Percentiles rank a stretch among this genome's conserved stretches.
Conservation (phyloP, 2,797 vertebrate species). For the Rachycentron canadum region DNA sequence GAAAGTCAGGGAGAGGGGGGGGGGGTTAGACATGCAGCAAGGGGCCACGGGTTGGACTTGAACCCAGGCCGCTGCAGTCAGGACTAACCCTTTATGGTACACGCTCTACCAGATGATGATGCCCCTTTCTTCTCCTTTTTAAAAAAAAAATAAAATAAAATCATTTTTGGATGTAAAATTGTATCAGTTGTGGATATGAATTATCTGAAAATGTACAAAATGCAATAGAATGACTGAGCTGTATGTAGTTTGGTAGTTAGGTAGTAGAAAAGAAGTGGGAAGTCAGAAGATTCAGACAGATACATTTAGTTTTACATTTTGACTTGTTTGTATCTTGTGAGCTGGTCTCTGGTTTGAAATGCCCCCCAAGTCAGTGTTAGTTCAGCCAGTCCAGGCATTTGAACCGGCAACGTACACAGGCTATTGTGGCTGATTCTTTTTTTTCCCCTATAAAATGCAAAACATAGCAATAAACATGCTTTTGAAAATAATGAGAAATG, state of each 20-base stretch:
- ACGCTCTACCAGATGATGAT: too few species aligned
- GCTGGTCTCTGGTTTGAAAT: background rate
- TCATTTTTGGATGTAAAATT: background rate
- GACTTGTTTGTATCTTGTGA: background rate
- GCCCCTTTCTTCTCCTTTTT: too few species aligned
- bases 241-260: background rate
- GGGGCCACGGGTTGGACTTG: too few species aligned
- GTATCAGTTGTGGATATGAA: background rate
- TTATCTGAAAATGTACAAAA: background rate
- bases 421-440: background rate
- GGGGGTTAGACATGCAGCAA: too few species aligned
- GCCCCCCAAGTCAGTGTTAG: background rate
- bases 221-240: background rate
- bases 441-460: slow-evolving; percentile 18
- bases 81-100: too few species aligned
- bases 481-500: background rate
- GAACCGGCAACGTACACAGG: background rate
- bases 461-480: slow-evolving; percentile 41
- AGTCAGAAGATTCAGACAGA: too few species aligned
- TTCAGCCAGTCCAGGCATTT: background rate
- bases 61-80: too few species aligned
- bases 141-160: too few species aligned
- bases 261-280: too few species aligned
- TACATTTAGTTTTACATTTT: background rate
- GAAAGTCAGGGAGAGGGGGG: too few species aligned